A percentile compares a stretch with the other conserved stretches of the same genome.
These are phyloP conservation scores for Synanthedon formicaeformis DNA, from an alignment of 2,888 invertebrate genomes.

Conservation along the genomic window DNA sequence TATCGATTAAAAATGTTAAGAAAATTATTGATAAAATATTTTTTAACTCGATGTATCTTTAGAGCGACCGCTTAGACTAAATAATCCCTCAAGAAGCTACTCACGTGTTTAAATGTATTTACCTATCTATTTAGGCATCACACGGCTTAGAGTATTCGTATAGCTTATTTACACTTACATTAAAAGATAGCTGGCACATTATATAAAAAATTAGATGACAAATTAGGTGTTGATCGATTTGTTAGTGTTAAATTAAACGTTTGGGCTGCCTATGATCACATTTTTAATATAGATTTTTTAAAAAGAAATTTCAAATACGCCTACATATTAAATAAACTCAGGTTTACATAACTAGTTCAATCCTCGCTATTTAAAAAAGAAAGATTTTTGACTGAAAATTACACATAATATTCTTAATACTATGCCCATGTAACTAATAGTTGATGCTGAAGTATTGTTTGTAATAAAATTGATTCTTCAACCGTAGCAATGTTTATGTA, in stretches of 20 bases:
- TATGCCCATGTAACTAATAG: background rate
- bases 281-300: too few relatives aligned
- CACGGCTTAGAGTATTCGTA: constrained; percentile 33
- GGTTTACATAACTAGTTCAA: background rate
- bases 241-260: background rate
- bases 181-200: constrained; percentile 53
- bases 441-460: constrained; percentile 6
- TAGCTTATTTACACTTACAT: constrained; percentile 44
- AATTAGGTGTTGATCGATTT: constrained; percentile 34
- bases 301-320: too few relatives aligned
- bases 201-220: constrained; percentile 34
- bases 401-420: background rate
- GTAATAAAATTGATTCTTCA: constrained; percentile 1
- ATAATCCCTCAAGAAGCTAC: background rate
- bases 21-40: background rate
- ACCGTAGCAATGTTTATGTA: background rate
- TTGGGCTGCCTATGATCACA: background rate
- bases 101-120: constrained; percentile 13
- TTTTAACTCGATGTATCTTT: constrained; percentile 5
- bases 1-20: too few relatives aligned
- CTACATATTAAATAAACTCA: too few relatives aligned
- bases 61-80: constrained; percentile 3
- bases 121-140: constrained; percentile 18
- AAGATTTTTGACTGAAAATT: background rate
- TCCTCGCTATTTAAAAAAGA: background rate